Evolutionary conservation across 2,888 invertebrate species (phyloP).

Genomic region (Byasa hedistus): DNA sequence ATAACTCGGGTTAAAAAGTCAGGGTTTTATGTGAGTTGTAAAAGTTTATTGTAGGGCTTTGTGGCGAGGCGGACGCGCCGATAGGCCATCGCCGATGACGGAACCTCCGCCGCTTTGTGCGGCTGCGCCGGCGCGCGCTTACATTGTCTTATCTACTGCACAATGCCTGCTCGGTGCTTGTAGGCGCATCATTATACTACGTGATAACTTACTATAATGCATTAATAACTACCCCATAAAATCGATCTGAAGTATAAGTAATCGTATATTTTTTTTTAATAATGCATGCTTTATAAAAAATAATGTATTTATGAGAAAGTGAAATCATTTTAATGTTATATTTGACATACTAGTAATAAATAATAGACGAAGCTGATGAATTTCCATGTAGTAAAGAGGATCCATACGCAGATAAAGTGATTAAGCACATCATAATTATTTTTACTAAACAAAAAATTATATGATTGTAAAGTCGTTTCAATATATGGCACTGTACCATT

Average conservation of each 20-base stretch:
- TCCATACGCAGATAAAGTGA: no score
- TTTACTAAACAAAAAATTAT: no score
- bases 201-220: constrained; percentile 25
- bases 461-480: no score
- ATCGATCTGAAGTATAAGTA: not conserved
- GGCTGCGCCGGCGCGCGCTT: constrained; percentile 37
- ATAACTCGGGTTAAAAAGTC: constrained; percentile 80
- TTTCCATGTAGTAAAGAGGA: no score
- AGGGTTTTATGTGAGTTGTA: constrained; percentile 78
- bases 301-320: no score
- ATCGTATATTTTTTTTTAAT: not conserved
- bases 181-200: constrained; percentile 16
- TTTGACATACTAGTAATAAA: no score
- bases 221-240: constrained; percentile 19
- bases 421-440: no score
- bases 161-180: constrained; percentile 17
- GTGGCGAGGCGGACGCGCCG: constrained; percentile 77
- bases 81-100: constrained; percentile 64
- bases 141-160: constrained; percentile 35
- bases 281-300: not conserved
- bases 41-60: constrained; percentile 79
- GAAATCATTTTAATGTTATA: no score
- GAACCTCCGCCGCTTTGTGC: constrained; percentile 49
- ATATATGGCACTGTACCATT: no score
- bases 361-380: no score